Evolutionary conservation across 2,113 vertebrate genomes (phyloP), one percentile per base, ranked within the genome.

Genomic region (Cyphomyrus discorhynchus): DNA sequence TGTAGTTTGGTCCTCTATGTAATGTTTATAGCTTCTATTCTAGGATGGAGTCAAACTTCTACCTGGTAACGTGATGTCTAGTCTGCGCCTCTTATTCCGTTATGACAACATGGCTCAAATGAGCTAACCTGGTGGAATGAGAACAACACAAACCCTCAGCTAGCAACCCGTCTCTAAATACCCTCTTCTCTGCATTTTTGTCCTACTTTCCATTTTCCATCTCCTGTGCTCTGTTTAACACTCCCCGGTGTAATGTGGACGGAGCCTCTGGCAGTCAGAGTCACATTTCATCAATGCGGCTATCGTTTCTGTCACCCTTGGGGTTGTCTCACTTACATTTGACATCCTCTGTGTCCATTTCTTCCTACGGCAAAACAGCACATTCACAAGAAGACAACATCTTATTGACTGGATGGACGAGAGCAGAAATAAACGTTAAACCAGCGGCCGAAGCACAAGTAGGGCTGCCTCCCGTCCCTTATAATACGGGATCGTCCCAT

Each of bases 181-280:
- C 39, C 31, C 15, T 42, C 74, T 80, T 19, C 74, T 39, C 31
- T 80, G 35, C 74, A 21, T 80, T 39, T 80, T 39, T 80, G 74
- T 80, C 74, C 74, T 80, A 80, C 31, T 80, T 42, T 80, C 70
- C 15, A 77, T 35, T 80, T 80, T 80, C 74, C 74, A 80, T 80
- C 74, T 13, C 35, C 35, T 80, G 17, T 9, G 35, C 39, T 42
- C 74, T 21, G 74, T 80, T 80, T 17, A 80, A 80, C 5, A n/a
- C 13, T 80, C 74, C 74, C 31, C 35, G 0, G 17, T 19, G 74
- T 80, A 80, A 80, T 15, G 35, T 35, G 35, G 74, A 19, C 15
- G 0, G 5, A 19, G 35, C 74, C 15, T 80, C 74, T 6, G 31
- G 70, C 31, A 77, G 31, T 77, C 27, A 39, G 27, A 39, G 27